Evolutionary conservation across 2,113 vertebrate genomes (phyloP), one percentile per base, ranked within the genome.

Genomic region (Hyla sarda): DNA sequence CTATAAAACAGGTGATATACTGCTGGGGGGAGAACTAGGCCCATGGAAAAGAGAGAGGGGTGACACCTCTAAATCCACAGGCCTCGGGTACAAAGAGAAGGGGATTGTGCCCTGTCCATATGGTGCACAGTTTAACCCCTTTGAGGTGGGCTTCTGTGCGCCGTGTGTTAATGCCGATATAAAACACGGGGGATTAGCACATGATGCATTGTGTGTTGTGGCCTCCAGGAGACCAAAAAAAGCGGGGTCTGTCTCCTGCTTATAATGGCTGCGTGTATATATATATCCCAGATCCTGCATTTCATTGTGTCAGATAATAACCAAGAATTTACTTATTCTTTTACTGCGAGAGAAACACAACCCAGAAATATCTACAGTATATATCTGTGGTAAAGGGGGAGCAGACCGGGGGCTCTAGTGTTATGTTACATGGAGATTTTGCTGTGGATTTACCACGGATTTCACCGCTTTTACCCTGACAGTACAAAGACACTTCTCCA

Each of bases 1-100:
- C 84, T 74, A 85, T 88, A 90, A 91, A 90, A 76, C 21, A 86
- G 65, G 69, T 56, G 91, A 90, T 82, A 87, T 74, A 65, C 84
- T 87, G 89, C 90, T 89, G 87, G 85, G 85, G 28, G 73, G 80
- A 32, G 78, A 48, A 13, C 67, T 17, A 80, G 50, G 76, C 75
- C 67, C 47, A 25, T 17, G 23, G 13, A 83, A 72, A 75, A 81
- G 87, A 73, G 82, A 84, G 28, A 84, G 19, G 25, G 14, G 54
- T 16, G 76, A 58, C n/a, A 58, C 9, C 25, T 47, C 50, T 58
- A 86, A 80, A 87, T 82, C 77, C 77, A 17, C 23, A 5, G 32
- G 47, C 34, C 76, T 32, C 17, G 50, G 62, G 76, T 73, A 82
- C 85, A 73, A 82, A 87, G 85, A 34, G 78, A 50, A 82, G 28